phyloP scores from a whole-genome alignment of 2,888 invertebrate species.

The Dryococelus australis region DNA sequence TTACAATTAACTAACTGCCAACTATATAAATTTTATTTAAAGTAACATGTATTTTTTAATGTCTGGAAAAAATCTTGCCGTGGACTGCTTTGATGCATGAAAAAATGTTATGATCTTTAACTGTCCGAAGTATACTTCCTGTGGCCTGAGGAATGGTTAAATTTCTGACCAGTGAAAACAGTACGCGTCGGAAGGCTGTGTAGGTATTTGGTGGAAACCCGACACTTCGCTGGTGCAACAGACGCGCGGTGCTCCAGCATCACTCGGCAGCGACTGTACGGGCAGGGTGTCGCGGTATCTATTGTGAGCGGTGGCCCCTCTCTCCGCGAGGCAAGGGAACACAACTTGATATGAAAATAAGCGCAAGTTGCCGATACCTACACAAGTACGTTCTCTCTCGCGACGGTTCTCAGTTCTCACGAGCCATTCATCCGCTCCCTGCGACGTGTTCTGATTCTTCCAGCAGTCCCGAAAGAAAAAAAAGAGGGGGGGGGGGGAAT shows the following conservation, averaged over 20 bases:
- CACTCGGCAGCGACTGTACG: neutral
- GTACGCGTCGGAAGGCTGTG: too few species aligned
- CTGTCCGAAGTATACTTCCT: too few species aligned
- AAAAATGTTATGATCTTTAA: too few species aligned
- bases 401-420: neutral
- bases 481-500: neutral
- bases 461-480: neutral
- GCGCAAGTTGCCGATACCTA: neutral
- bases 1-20: too few species aligned
- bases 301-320: neutral
- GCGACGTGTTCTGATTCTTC: neutral
- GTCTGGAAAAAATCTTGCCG: too few species aligned
- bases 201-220: too few species aligned
- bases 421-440: neutral
- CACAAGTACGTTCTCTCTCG: too few species aligned
- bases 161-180: too few species aligned
- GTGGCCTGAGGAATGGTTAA: too few species aligned
- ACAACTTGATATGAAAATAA: slow-evolving; percentile 8
- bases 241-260: neutral
- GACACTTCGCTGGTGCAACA: neutral
- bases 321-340: neutral
- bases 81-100: too few species aligned
- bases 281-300: neutral
- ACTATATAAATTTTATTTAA: too few species aligned
- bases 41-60: too few species aligned